Base-by-base conservation (phyloP, 37 sponge, comb jelly and placozoan species). In the Lycopodina hypogea region DNA sequence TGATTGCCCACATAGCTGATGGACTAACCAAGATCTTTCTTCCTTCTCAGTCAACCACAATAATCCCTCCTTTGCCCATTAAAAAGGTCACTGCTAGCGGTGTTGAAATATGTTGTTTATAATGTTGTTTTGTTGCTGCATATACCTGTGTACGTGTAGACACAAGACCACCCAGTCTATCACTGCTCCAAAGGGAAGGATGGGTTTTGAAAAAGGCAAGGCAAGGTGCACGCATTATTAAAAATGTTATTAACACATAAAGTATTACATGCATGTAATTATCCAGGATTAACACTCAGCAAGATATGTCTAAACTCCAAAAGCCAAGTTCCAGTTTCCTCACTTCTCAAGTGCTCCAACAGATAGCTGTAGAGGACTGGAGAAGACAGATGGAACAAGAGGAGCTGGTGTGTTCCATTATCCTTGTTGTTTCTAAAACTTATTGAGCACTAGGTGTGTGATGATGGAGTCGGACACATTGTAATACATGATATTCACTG, bases 291-390 rank as follows among this genome's bases (percentile, higher is more conserved):
- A 59, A 59, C 12, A 59, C 15, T 28, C 3, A 3, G 12, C 28
- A 3, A 3, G 66, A 65, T 32, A 19, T 32, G 34, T 65, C 35
- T 2, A 65, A 65, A 65, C 66, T 15, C 66, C 30, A 17, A 12
- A 30, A 65, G 2, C 45, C 63, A 1, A 34, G 45, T 28, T 85
- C 57, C 57, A 79, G 24, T 34, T 32, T 62, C 9, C 75, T 74
- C 33, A 72, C 84, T 22, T 23, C n/a, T 37, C 42, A 17, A 45
- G 63, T 50, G n/a, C 84, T 88, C 45, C 53, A 78, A 26, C 37
- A 34, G 29, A 83, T 88, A 56, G 89, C 83, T 23, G 78, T 79
- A 59, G 78, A 78, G 32, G 65, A 88, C 61, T 88, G 84, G 89
- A 78, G 39, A 34, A 78, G 78, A 28, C 78, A 83, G 75, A 83